A percentile compares a stretch with the other conserved stretches of the same genome.
These are phyloP conservation scores for Apodemus sylvaticus DNA, from an alignment of 2,113 vertebrate genomes.

Conservation along the genomic window DNA sequence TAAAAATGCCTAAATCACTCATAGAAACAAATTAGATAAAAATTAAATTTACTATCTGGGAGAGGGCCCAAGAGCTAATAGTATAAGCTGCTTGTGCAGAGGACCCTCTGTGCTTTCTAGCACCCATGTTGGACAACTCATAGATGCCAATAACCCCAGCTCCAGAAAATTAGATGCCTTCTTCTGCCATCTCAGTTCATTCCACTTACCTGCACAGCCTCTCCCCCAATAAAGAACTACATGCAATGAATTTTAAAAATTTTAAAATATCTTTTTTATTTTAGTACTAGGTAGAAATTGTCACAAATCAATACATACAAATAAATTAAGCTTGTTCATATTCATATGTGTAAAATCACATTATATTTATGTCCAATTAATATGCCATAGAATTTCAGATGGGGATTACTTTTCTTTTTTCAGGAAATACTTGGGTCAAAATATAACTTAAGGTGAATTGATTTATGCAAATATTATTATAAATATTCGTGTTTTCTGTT, in stretches of 20 bases:
- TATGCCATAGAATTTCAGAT: not conserved
- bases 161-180: not conserved
- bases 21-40: not conserved
- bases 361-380: not conserved
- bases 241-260: too few relatives aligned
- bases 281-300: not conserved
- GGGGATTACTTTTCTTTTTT: not conserved
- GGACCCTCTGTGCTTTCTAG: not conserved
- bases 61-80: not conserved
- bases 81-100: too few relatives aligned
- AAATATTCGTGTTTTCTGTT: not conserved
- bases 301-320: not conserved
- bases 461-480: not conserved
- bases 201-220: not conserved
- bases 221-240: not conserved
- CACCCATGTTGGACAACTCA: not conserved
- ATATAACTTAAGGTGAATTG: not conserved
- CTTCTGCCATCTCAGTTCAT: rapidly evolving
- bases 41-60: not conserved
- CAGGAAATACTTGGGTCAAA: not conserved
- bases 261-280: not conserved
- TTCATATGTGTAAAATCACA: not conserved
- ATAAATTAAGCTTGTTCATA: not conserved
- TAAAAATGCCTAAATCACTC: not conserved
- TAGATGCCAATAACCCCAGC: too few relatives aligned